Percentiles rank a stretch among this genome's conserved stretches.
Conservation (phyloP, 2,888 invertebrate genomes). For the Leptura quadrifasciata region DNA sequence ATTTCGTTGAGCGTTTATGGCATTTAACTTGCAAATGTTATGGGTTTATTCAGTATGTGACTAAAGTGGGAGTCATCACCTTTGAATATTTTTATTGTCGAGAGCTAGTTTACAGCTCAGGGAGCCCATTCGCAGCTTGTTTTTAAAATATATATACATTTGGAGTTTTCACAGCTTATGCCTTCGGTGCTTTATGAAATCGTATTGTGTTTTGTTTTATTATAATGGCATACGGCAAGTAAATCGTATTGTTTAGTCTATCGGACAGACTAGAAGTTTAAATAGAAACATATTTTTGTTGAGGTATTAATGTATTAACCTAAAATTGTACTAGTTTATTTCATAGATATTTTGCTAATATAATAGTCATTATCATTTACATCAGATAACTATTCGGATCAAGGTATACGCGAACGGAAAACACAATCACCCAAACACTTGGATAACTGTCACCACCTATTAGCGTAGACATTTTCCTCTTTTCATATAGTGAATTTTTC, state of each 20-base stretch:
- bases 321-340: no score
- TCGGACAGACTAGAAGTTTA: not conserved
- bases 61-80: slow-evolving; percentile 74
- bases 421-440: no score
- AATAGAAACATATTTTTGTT: not conserved
- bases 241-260: not conserved
- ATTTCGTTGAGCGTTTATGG: slow-evolving; percentile 72
- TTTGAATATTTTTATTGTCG: slow-evolving; percentile 74
- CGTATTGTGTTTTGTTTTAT: slow-evolving; percentile 25
- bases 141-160: slow-evolving; percentile 58
- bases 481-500: no score
- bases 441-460: no score
- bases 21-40: slow-evolving; percentile 76
- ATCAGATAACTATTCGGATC: no score
- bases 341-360: no score
- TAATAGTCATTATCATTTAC: no score
- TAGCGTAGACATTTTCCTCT: no score
- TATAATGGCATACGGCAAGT: slow-evolving; percentile 6
- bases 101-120: slow-evolving; percentile 64
- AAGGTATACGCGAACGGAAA: no score
- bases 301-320: no score
- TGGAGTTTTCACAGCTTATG: slow-evolving; percentile 28
- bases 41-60: slow-evolving; percentile 72
- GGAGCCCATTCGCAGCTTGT: slow-evolving; percentile 64
- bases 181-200: slow-evolving; percentile 9